A percentile compares a stretch with the other conserved stretches of the same genome.
phyloP scores from a whole-genome alignment of 1,140 invertebrate genomes.

The Latrodectus geometricus region DNA sequence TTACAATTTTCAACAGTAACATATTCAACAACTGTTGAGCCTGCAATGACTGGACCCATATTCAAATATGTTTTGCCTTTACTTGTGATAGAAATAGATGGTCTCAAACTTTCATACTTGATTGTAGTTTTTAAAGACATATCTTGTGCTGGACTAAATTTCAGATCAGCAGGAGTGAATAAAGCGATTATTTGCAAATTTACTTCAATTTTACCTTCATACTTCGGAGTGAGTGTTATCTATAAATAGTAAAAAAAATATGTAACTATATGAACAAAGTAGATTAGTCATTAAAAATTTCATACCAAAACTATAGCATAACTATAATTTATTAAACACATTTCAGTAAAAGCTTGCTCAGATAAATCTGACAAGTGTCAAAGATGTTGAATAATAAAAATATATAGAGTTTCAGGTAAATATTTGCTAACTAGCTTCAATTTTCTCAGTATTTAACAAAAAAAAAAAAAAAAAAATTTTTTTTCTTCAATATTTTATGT shows the following conservation, averaged over 20 bases:
- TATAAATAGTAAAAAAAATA: not conserved
- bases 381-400: too few species aligned
- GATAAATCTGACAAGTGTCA: too few species aligned
- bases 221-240: slow-evolving; percentile 31
- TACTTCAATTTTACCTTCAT: slow-evolving; percentile 40
- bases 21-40: slow-evolving; percentile 21
- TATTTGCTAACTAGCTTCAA: too few species aligned
- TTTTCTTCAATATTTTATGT: too few species aligned
- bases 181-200: not conserved
- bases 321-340: not conserved
- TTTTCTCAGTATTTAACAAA: too few species aligned
- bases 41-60: slow-evolving; percentile 29
- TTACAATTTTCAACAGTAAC: slow-evolving; percentile 21
- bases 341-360: too few species aligned
- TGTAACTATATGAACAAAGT: not conserved
- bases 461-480: too few species aligned
- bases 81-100: slow-evolving; percentile 13
- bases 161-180: not conserved
- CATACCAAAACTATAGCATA: not conserved
- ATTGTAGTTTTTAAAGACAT: slow-evolving; percentile 31
- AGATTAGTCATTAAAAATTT: not conserved
- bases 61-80: slow-evolving; percentile 7
- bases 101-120: slow-evolving; percentile 35
- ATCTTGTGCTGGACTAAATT: not conserved
- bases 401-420: too few species aligned